Conservation (phyloP, 2,797 vertebrate species). For the Diplodus puntazzo region DNA sequence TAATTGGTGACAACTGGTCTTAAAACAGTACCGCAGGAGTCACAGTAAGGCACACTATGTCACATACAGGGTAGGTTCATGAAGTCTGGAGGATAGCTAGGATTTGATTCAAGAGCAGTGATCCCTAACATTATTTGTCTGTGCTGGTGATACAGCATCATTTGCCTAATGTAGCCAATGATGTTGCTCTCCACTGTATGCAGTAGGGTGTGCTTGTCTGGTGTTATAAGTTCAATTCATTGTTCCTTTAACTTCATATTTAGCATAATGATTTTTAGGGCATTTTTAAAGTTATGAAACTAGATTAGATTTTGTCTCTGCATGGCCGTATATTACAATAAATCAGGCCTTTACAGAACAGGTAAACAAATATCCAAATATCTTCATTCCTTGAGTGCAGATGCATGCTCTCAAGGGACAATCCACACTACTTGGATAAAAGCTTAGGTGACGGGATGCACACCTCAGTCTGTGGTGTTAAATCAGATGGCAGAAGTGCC, state of each 20-base stretch:
- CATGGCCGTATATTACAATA: too few relatives aligned
- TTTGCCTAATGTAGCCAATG: conserved; percentile 5
- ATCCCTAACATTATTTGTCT: not conserved
- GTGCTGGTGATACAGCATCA: not conserved
- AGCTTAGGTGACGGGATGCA: not conserved
- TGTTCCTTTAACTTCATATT: not conserved
- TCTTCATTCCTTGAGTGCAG: not conserved
- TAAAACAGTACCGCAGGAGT: conserved; percentile 1
- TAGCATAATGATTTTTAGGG: not conserved
- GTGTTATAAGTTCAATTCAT: not conserved
- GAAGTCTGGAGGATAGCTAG: not conserved
- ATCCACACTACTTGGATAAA: not conserved
- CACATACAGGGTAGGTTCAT: conserved; percentile 5
- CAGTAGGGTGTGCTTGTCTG: not conserved
- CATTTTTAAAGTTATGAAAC: not conserved
- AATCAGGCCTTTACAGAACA: not conserved
- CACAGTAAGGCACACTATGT: not conserved
- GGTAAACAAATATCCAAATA: not conserved
- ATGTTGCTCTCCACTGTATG: conserved; percentile 8
- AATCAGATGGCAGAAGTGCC: too few relatives aligned
- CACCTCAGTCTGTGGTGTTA: conserved; percentile 10
- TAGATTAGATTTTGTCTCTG: not conserved
- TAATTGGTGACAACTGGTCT: conserved; percentile 14
- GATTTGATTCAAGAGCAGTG: not conserved
- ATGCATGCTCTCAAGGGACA: not conserved